These are phyloP conservation scores for Polydrusus cervinus DNA, from an alignment of 2,888 invertebrate species.

Conservation along the genomic window DNA sequence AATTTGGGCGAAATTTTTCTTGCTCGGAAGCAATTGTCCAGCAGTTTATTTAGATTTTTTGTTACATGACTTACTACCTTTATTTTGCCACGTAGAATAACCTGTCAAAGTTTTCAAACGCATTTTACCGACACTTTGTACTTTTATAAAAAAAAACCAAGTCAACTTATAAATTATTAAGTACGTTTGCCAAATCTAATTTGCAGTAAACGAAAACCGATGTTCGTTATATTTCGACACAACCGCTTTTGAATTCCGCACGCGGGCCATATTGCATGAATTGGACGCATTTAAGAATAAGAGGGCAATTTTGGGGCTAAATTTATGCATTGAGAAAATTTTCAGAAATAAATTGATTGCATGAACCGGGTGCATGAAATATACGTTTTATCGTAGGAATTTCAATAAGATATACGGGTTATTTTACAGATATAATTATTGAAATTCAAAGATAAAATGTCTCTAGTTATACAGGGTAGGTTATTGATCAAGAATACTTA, in stretches of 20 bases:
- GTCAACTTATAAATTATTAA: background rate
- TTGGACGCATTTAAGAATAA: constrained; percentile 17
- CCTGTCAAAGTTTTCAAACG: too few species aligned
- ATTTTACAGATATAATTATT: background rate
- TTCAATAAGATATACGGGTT: background rate
- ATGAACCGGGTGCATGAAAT: background rate
- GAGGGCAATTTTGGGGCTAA: background rate
- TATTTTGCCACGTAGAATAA: too few species aligned
- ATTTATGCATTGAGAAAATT: background rate
- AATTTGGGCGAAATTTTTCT: too few species aligned
- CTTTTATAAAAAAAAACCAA: background rate
- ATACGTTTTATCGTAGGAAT: background rate
- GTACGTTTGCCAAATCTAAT: constrained; percentile 19
- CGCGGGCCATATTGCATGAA: constrained; percentile 11
- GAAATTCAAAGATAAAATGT: too few species aligned
- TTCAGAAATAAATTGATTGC: background rate
- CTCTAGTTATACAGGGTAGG: too few species aligned
- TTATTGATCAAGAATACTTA: too few species aligned
- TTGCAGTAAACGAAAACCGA: constrained; percentile 10
- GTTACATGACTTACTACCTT: too few species aligned
- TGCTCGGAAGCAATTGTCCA: too few species aligned
- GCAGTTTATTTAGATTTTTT: too few species aligned
- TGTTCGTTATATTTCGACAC: constrained; percentile 17
- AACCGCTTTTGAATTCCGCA: background rate
- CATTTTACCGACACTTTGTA: too few species aligned